A percentile compares a stretch with the other conserved stretches of the same genome.
Conservation (phyloP, 30 jellyfish, hydroid and myxozoan genomes). For the Aurelia aurita region DNA sequence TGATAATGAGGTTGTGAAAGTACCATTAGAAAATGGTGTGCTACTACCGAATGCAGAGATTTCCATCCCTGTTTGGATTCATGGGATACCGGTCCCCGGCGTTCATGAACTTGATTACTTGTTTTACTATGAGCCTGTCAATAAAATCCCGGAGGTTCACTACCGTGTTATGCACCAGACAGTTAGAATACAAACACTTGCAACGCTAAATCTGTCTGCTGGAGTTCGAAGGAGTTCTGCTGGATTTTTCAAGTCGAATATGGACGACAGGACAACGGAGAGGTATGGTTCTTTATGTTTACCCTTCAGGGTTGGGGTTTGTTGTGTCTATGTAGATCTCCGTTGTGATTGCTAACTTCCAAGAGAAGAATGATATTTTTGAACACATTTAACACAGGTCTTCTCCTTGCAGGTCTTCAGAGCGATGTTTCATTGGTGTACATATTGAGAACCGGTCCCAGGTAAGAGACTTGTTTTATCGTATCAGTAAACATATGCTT, state of each 20-base stretch:
- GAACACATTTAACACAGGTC: no score
- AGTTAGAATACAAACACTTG: slow-evolving; percentile 84
- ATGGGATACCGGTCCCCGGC: slow-evolving; percentile 83
- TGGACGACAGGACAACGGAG: neutral
- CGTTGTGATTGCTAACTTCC: no score
- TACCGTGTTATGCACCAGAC: slow-evolving; percentile 87
- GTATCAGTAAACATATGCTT: no score
- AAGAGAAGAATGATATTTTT: no score
- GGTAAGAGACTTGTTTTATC: slow-evolving; percentile 31
- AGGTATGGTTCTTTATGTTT: slow-evolving; percentile 16
- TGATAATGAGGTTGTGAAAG: slow-evolving; percentile 38
- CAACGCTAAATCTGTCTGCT: slow-evolving; percentile 77
- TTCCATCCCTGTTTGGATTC: slow-evolving; percentile 68
- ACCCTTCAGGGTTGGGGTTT: no score
- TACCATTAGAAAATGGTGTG: slow-evolving; percentile 60
- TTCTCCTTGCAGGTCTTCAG: slow-evolving; percentile 4
- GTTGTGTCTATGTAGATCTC: no score
- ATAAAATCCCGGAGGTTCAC: slow-evolving; percentile 48
- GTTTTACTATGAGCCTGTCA: slow-evolving; percentile 88
- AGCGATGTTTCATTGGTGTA: slow-evolving; percentile 50
- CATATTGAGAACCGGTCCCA: slow-evolving; percentile 91
- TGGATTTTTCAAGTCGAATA: slow-evolving; percentile 1
- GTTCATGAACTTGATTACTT: slow-evolving; percentile 90
- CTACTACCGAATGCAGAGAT: slow-evolving; percentile 82
- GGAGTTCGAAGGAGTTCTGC: slow-evolving; percentile 38